These are phyloP conservation scores for Crocallis elinguaria DNA, from an alignment of 2,888 invertebrate genomes.

Conservation along the genomic window DNA sequence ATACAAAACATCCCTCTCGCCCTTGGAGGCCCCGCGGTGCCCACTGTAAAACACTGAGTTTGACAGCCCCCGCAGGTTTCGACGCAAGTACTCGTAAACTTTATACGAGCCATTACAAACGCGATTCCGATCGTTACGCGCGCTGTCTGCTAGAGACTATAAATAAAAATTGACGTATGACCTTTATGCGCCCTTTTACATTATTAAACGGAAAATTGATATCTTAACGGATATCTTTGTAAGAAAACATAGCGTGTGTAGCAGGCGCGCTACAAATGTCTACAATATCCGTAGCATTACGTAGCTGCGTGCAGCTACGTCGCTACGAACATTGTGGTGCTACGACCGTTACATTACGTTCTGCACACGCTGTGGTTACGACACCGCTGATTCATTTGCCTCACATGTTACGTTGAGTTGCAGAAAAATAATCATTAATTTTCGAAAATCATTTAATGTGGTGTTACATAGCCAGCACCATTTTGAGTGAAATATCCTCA, in stretches of 20 bases:
- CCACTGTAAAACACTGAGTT: slow-evolving; percentile 25
- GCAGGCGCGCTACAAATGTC: slow-evolving; percentile 6
- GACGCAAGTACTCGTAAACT: slow-evolving; percentile 32
- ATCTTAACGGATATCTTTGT: too few relatives aligned
- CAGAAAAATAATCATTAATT: too few relatives aligned
- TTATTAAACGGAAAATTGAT: slow-evolving; percentile 2
- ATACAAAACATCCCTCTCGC: not conserved
- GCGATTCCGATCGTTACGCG: slow-evolving; percentile 29
- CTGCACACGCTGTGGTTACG: too few relatives aligned
- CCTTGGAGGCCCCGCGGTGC: not conserved
- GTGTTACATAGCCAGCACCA: too few relatives aligned
- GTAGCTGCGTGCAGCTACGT: not conserved
- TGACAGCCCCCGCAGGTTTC: slow-evolving; percentile 24
- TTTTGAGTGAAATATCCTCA: too few relatives aligned
- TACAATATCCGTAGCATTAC: slow-evolving; percentile 1
- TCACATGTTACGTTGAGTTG: too few relatives aligned
- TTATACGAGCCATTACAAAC: slow-evolving; percentile 34
- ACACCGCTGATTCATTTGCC: too few relatives aligned
- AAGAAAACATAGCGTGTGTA: not conserved
- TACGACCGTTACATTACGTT: not conserved
- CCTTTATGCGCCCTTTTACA: slow-evolving; percentile 17
- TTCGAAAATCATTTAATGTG: too few relatives aligned
- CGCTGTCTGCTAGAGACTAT: slow-evolving; percentile 10
- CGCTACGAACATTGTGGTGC: too few relatives aligned
- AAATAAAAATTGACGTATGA: slow-evolving; percentile 26